These are phyloP conservation scores for Amniataba percoides DNA, from an alignment of 2,797 vertebrate species.

Conservation along the genomic window DNA sequence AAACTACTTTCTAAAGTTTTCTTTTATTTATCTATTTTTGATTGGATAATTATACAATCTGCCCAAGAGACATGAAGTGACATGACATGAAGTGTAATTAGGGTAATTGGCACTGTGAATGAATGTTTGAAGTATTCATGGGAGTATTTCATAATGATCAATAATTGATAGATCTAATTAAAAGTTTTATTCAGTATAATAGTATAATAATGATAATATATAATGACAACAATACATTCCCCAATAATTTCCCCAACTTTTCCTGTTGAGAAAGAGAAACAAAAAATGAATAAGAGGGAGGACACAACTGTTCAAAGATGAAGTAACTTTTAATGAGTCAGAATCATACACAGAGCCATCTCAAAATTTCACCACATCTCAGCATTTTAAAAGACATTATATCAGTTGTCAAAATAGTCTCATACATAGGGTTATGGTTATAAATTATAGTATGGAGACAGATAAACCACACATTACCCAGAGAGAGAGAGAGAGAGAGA, in stretches of 20 bases:
- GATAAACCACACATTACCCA: conserved; percentile 56
- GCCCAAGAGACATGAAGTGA: too few relatives aligned
- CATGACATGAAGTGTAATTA: too few relatives aligned
- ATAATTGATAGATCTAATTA: background rate
- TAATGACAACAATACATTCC: background rate
- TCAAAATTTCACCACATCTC: conserved; percentile 66
- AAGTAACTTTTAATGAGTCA: conserved; percentile 74
- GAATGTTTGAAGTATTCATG: background rate
- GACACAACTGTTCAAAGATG: conserved; percentile 49
- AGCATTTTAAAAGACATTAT: conserved; percentile 66
- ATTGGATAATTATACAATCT: too few relatives aligned
- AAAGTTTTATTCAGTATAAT: background rate
- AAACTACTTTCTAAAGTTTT: too few relatives aligned
- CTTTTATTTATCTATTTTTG: too few relatives aligned
- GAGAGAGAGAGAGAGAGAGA: too few relatives aligned
- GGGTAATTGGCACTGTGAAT: too few relatives aligned
- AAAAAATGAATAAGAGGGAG: background rate
- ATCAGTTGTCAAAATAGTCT: conserved; percentile 66
- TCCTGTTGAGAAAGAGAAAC: background rate
- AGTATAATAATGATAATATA: too few relatives aligned
- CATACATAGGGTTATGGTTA: conserved; percentile 55
- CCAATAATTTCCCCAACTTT: background rate
- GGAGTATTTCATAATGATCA: background rate
- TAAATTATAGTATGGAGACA: conserved; percentile 59
- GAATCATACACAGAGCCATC: conserved; percentile 62